Evolutionary conservation across 2,888 invertebrate species (phyloP), one percentile per base, ranked within the genome.

Genomic region (Synergus itoensis): DNA sequence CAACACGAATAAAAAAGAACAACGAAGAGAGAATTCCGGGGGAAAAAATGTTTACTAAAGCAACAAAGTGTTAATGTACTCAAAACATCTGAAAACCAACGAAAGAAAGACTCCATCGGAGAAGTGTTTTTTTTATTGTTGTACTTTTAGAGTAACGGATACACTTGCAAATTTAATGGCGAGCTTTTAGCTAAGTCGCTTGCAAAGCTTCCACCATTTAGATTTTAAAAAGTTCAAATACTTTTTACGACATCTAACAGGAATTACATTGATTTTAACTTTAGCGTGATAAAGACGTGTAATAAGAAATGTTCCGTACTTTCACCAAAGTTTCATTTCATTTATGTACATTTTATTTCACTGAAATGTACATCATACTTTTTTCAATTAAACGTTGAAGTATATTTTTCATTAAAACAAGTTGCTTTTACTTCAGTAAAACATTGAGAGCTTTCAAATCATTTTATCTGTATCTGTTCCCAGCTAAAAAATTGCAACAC

Each of bases 21-120:
- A n/a, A 36, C 53, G 16, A 1, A 73, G 18, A 73, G 12, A 73
- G 11, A n/a, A 73, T 40, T 36, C 18, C 53, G 53, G 40, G 1
- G 36, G 9, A 57, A 57, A 8, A 18, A 53, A 53, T 40, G 53
- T 53, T 73, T 73, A 73, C 73, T 57, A n/a, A 73, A 73, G 36
- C 48, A 73, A 57, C n/a, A 73, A 73, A 73, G 73, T 73, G 48
- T 73, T 73, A 73, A 73, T 73, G 53, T 18, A 73, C 73, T 73
- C 48, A 73, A 73, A 73, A 73, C 53, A 73, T 36, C 40, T 73
- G n/a, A 36, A 53, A 36, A 53, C n/a, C 12, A n/a, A 11, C 11
- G 36, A 73, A n/a, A 18, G 36, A 40, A 18, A n/a, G 53, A 40
- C 53, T 40, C 18, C 18, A 18, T 57, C 9, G 3, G 57, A 57